These are phyloP conservation scores for Varanus salvator DNA, from an alignment of 2,113 vertebrate genomes.

Conservation along the genomic window DNA sequence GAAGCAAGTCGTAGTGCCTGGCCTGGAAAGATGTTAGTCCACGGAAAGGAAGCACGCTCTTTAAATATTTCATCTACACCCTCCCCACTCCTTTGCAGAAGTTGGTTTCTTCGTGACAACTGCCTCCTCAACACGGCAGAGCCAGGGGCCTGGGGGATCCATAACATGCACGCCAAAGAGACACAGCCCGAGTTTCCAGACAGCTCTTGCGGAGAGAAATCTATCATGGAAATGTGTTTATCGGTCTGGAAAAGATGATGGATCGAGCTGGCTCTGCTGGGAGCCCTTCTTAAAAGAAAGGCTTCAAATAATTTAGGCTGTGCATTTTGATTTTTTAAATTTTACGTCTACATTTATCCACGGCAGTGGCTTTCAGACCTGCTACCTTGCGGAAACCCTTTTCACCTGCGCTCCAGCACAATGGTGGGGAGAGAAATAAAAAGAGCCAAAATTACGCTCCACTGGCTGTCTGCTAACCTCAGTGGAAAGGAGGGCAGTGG, in stretches of 20 bases:
- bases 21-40: conserved; percentile 13
- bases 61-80: neutral
- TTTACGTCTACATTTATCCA: neutral
- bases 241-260: conserved; percentile 24
- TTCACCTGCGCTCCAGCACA: neutral
- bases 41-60: conserved; percentile 10
- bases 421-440: neutral
- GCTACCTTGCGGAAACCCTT: neutral
- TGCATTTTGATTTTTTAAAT: conserved; percentile 6
- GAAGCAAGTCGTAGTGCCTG: neutral
- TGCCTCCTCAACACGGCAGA: conserved; percentile 28
- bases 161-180: neutral
- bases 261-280: neutral
- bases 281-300: conserved; percentile 5
- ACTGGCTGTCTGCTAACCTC: neutral
- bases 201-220: conserved; percentile 28
- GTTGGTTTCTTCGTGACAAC: conserved; percentile 60
- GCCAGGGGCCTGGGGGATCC: conserved; percentile 27
- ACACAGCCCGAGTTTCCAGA: conserved; percentile 47
- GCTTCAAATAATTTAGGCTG: conserved; percentile 4
- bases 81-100: neutral
- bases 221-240: conserved; percentile 11
- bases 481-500: neutral
- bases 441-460: neutral
- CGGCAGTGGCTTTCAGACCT: neutral